Base-by-base conservation (phyloP, 1,140 invertebrate genomes). In the Neodiprion lecontei region DNA sequence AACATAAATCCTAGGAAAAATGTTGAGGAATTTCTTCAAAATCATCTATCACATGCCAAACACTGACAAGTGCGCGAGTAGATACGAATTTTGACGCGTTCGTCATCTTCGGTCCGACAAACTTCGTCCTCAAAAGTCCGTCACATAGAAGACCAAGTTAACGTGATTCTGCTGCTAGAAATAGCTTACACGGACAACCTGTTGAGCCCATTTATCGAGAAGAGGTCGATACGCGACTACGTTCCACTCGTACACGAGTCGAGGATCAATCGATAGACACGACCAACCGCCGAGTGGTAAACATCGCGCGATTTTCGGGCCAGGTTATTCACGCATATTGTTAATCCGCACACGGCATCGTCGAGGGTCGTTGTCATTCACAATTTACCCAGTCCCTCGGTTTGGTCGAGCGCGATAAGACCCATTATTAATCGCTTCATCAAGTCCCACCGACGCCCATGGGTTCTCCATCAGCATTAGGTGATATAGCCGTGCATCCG, bases 111-210 rank as follows among this genome's bases (percentile, higher is more conserved):
- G 28, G 28, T 40, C 28, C 28, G 5, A 40, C 28, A 40, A 40
- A 40, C 5, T 40, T 40, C 28, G 2, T 40, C 28, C 28, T 40
- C 28, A 40, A 40, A 40, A 5, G 5, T 40, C 28, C 28, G 28
- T 40, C 28, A 40, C 28, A 61, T 61, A 61, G n/a, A 61, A 61
- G 11, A 61, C 53, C n/a, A 4, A 40, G 28, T 40, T 61, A 61
- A 61, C 53, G 53, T 5, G 11, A 61, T 61, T 9, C 53, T 12
- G 53, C 53, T 5, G 53, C 53, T 17, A 61, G n/a, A 12, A 61
- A 61, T 61, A 61, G 53, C 53, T 61, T 61, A 40, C 28, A 61
- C n/a, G 53, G 53, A 61, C 53, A 61, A 61, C 53, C 53, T 61
- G 53, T 61, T 61, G 53, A 61, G n/a, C 53, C 53, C 11, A 14